Base-by-base conservation (phyloP, 2,888 invertebrate genomes). In the Cacoxenus indagator region DNA sequence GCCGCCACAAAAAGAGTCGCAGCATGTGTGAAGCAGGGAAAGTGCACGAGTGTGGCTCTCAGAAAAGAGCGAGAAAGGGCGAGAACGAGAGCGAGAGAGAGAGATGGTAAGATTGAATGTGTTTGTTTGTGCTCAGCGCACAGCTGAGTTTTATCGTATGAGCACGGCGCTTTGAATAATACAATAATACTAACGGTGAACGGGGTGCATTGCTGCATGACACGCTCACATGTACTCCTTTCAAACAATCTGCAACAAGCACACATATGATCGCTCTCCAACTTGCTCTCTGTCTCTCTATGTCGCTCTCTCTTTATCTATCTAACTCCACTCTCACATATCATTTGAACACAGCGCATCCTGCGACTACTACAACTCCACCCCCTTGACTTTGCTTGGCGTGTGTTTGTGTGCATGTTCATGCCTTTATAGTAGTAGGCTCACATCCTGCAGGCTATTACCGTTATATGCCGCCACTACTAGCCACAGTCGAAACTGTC, bases 401-500 rank as follows among this genome's bases (percentile, higher is more conserved):
- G 54, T 61, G 65, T 31, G 24, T 72, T 51, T 59, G 31, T 69
- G 62, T 62, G 9, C 19, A 11, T 19, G 24, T 64, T 19, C 46
- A 5, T 54, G 69, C 70, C 22, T 9, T 51, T 6, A 4, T 22
- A 19, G 17, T 11, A 43, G 48, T 51, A 51, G 48, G 48, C 48
- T 19, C 19, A 70, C 71, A 74, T 70, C 64, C 70, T 55, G 48
- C 48, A 19, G 8, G 19, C 9, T 51, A 51, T 51, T 51, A 51
- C 48, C 48, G 48, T 51, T 72, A 68, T 64, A 70, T 68, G 27
- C 51, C 17, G 71, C 45, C 68, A 73, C 48, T 48, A 73, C 71
- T 74, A 75, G 79, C 82, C 82, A 68, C 82, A 82, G 75, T 74
- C 78, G 78, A 77, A 78, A 76, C 78, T 79, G 76, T 75, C 74